These are phyloP conservation scores for Galbula dea DNA, from an alignment of 2,113 vertebrate genomes.

Conservation along the genomic window DNA sequence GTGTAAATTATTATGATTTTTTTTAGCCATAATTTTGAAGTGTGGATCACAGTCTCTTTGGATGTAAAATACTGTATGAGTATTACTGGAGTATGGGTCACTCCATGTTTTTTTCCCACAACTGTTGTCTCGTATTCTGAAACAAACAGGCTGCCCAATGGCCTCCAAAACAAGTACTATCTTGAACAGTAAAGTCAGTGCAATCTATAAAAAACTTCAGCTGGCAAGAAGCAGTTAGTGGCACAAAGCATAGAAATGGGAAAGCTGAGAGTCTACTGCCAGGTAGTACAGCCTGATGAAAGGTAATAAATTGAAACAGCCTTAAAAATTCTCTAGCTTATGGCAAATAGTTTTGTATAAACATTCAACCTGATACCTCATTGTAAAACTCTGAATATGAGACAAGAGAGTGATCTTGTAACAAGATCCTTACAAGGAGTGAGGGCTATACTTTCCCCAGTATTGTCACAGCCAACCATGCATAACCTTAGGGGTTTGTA, in stretches of 20 bases:
- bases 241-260: accelerated
- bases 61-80: not conserved
- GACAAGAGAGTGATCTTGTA: not conserved
- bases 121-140: not conserved
- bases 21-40: not conserved
- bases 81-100: not conserved
- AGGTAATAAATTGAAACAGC: not conserved
- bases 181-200: not conserved
- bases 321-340: not conserved
- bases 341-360: not conserved
- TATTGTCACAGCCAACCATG: not conserved
- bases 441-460: not conserved
- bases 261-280: not conserved
- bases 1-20: not conserved
- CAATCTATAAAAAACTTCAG: not conserved
- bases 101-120: not conserved
- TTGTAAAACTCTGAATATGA: not conserved
- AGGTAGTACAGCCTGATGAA: not conserved
- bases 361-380: not conserved
- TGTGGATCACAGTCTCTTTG: not conserved
- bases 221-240: not conserved
- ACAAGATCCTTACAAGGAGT: too few relatives aligned
- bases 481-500: not conserved
- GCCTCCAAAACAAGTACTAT: not conserved
- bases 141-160: not conserved